Conservation (phyloP, 2,113 vertebrate genomes). For the Loxodonta africana region DNA sequence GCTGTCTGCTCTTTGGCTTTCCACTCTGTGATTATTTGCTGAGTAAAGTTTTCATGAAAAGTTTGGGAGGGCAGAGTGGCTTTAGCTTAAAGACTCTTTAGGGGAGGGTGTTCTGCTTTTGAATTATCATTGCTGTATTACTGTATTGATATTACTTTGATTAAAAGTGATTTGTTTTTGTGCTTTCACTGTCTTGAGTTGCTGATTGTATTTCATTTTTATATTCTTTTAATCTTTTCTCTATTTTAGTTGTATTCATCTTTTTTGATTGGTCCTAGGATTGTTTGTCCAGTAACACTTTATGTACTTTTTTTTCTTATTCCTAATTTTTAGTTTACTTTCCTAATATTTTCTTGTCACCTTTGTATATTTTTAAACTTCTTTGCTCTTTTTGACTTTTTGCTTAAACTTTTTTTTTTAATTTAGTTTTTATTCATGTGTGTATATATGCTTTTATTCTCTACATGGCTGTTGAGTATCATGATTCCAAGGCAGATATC, state of each 20-base stretch:
- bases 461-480: neutral
- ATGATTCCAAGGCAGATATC: neutral
- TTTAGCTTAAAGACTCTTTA: constrained; percentile 34
- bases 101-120: constrained; percentile 24
- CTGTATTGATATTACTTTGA: constrained; percentile 5
- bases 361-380: constrained; percentile 42
- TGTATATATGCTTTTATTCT: neutral
- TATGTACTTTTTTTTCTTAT: neutral
- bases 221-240: neutral
- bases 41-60: neutral
- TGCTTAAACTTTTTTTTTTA: constrained; percentile 38
- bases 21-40: neutral
- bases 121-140: neutral
- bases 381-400: constrained; percentile 16
- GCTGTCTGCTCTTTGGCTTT: neutral
- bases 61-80: neutral
- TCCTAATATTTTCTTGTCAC: constrained; percentile 36
- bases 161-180: neutral
- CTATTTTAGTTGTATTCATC: neutral
- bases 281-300: neutral
- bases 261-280: neutral
- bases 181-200: neutral
- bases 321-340: constrained; percentile 10
- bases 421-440: constrained; percentile 43
- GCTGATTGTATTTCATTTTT: constrained; percentile 33